Evolutionary conservation across 2,797 vertebrate species (phyloP).

Genomic region (Nyctibius grandis): DNA sequence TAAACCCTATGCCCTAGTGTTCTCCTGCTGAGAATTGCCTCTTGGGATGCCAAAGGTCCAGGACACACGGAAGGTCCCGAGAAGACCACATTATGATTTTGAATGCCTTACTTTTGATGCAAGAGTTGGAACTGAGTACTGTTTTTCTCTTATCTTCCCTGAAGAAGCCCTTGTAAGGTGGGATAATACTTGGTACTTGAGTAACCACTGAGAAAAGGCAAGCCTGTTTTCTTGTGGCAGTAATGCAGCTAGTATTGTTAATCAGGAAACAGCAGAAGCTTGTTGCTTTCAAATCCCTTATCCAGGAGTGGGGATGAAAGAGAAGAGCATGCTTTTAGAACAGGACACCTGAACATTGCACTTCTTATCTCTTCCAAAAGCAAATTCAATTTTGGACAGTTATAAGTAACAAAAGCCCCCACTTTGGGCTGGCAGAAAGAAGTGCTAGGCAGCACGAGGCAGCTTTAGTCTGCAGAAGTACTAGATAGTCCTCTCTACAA

Average conservation of each 20-base stretch:
- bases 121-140: background rate
- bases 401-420: background rate
- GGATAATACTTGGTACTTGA: background rate
- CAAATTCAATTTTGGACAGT: background rate
- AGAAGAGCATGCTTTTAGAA: background rate
- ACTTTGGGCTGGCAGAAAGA: background rate
- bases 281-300: background rate
- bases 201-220: background rate
- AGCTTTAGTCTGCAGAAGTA: background rate
- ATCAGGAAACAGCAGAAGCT: background rate
- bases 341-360: background rate
- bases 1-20: background rate
- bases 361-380: background rate
- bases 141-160: background rate
- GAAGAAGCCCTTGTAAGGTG: background rate
- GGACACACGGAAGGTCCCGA: background rate
- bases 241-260: background rate
- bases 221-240: background rate
- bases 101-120: background rate
- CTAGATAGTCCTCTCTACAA: too few relatives aligned
- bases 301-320: background rate
- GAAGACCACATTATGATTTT: background rate
- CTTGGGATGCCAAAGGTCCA: background rate
- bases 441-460: background rate
- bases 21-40: background rate